Base-by-base conservation (phyloP, 2,888 invertebrate genomes). In the Protophormia terraenovae region DNA sequence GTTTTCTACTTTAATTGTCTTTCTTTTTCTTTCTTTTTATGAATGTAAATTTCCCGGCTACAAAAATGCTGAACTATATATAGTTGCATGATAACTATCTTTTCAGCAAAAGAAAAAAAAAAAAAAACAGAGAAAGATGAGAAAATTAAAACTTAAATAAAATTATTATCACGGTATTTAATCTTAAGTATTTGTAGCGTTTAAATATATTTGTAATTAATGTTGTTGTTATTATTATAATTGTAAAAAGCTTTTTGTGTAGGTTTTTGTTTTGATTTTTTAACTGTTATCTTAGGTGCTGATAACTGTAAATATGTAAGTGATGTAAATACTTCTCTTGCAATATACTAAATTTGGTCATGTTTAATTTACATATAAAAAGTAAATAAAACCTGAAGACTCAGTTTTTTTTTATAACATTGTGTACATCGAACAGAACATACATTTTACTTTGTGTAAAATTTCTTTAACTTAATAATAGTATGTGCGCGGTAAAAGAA, bases 81-180 rank as follows among this genome's bases (percentile, higher is more conserved):
- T 53, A 53, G 2, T 79, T 80, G 41, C 58, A 80, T 80, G 72
- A 80, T 79, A 41, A 50, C 7, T 72, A 79, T 72, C 71, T 72
- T 14, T 41, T 22, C 22, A 12, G 22, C 3, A 3, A 47, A 6
- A 50, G 1, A 50, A 50, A 50, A 50, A 0, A 6, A 38, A 29
- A 7, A 50, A 41, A 47, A 45, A 27, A 16, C 2, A 66, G 24
- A 27, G 50, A 55, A n/a, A n/a, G n/a, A n/a, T n/a, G n/a, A 45
- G 1, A 53, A 53, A 62, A 75, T 12, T 3, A 14, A 64, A 53
- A 2, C n/a, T 64, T n/a, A 16, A 62, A 62, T 7, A 32, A 73
- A 60, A 45, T 45, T 47, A 22, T 66, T 41, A 76, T 71, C 62
- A 50, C 47, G 12, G 50, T 22, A 62, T 53, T 71, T 78, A 19